Conservation (phyloP, 2,888 invertebrate genomes). For the Clostera curtula region DNA sequence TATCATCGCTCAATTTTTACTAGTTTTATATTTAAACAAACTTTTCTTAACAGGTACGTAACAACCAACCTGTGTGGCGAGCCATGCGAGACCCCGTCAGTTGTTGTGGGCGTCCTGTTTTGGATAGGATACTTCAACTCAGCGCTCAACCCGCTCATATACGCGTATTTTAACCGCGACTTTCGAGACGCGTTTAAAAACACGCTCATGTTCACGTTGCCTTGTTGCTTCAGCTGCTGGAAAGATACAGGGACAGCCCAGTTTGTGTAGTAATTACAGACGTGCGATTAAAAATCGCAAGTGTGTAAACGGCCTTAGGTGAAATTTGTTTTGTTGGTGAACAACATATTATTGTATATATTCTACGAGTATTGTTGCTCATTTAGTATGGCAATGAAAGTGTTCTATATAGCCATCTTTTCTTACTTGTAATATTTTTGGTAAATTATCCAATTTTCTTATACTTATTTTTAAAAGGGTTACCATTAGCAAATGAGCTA, state of each 20-base stretch:
- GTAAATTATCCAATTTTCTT: too few species aligned
- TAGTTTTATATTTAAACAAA: not conserved
- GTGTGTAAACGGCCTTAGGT: not conserved
- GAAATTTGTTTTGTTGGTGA: not conserved
- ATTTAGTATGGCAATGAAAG: too few species aligned
- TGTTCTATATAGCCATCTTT: too few species aligned
- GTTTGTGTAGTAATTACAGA: constrained; percentile 63
- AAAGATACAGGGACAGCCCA: constrained; percentile 77
- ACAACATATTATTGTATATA: not conserved
- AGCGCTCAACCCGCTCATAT: constrained; percentile 88
- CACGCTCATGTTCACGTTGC: constrained; percentile 89
- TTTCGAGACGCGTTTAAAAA: constrained; percentile 97
- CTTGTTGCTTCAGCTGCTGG: constrained; percentile 86
- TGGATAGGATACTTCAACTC: constrained; percentile 92
- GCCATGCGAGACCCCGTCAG: constrained; percentile 86
- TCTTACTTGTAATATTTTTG: too few species aligned
- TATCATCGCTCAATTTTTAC: too few species aligned
- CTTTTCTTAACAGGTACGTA: constrained; percentile 79
- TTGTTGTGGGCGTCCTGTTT: constrained; percentile 92
- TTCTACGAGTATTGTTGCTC: too few species aligned
- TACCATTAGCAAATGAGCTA: too few species aligned
- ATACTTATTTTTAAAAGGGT: too few species aligned
- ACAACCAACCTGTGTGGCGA: constrained; percentile 88
- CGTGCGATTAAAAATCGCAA: constrained; percentile 26
- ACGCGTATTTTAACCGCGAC: constrained; percentile 77